Base-by-base conservation (phyloP, 1,140 invertebrate species). In the Bombus consobrinus region DNA sequence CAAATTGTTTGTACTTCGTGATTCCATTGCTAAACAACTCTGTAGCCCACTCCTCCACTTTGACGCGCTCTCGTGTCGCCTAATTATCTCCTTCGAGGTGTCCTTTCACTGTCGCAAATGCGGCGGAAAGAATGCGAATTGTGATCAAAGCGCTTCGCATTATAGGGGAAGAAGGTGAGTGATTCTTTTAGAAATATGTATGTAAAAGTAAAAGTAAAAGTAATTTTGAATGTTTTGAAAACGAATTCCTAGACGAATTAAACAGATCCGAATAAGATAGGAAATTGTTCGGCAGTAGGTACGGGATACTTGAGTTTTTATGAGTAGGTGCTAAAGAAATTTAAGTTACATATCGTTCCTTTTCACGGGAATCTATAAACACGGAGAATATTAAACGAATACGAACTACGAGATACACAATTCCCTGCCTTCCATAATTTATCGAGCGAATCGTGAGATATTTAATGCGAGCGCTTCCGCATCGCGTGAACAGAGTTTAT, bases 1-100 rank as follows among this genome's bases (percentile, higher is more conserved):
- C 79, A 90, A 90, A 90, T 90, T 90, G 89, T 88, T 90, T 90
- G 89, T 68, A 75, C 83, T 90, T 90, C 88, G 88, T 90, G 89
- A 90, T 88, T 80, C 71, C 37, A 78, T 79, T 90, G 71, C 59
- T 62, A 72, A 80, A 85, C 81, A 82, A 75, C 66, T 47, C 28
- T 28, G 18, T 3, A 9, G 15, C 25, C n/a, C 47, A 37, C 25
- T 47, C 15, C 34, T 78, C 34, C 34, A 6, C 37, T 43, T 76
- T 39, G 34, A 69, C 74, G 25, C 71, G 74, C 28, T 64, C 75
- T 41, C n/a, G 43, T 66, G 43, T 76, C 10, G 34, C 64, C 15
- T 78, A 69, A 78, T 78, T 41, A 66, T 66, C n/a, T 39, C 62
- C 22, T 28, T 47, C 62, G n/a, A 3, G 18, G 32, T 22, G 25